These are phyloP conservation scores for Holacanthus passer DNA, from an alignment of 2,113 vertebrate species.

Conservation along the genomic window DNA sequence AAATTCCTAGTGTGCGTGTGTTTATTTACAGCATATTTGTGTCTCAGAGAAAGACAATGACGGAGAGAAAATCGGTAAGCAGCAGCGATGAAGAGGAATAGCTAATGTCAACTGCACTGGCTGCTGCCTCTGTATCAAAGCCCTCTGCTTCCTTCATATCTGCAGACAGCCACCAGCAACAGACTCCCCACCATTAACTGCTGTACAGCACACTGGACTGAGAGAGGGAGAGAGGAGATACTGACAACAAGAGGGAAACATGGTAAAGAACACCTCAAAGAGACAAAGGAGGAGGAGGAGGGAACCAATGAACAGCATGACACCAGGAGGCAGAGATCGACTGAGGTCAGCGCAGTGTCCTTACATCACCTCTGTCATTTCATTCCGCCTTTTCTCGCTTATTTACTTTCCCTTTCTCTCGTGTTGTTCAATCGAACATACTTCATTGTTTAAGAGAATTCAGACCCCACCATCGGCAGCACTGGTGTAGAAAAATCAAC, in stretches of 20 bases:
- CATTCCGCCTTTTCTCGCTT: neutral
- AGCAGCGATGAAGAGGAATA: conserved; percentile 71
- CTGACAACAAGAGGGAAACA: conserved; percentile 18
- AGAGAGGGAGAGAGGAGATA: neutral
- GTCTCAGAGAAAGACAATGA: conserved; percentile 6
- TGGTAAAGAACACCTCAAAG: neutral
- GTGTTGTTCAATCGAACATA: conserved; percentile 8
- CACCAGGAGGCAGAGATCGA: neutral
- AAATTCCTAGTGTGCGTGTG: conserved; percentile 4
- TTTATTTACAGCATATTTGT: conserved; percentile 35
- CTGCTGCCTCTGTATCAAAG: conserved; percentile 62
- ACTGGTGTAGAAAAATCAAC: neutral
- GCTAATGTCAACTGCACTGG: conserved; percentile 59
- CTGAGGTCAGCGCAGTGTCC: neutral
- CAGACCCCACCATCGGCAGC: neutral
- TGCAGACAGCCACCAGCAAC: conserved; percentile 61
- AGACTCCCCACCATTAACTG: conserved; percentile 59
- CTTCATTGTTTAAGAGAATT: conserved; percentile 3
- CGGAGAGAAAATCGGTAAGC: conserved; percentile 32
- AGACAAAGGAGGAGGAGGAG: neutral
- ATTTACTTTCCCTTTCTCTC: neutral
- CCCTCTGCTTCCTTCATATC: conserved; percentile 54
- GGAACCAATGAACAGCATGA: neutral
- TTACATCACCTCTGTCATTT: conserved; percentile 3
- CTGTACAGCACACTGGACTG: conserved; percentile 32